Base-by-base conservation (phyloP, 2,888 invertebrate genomes). In the Pseudoips prasinana region DNA sequence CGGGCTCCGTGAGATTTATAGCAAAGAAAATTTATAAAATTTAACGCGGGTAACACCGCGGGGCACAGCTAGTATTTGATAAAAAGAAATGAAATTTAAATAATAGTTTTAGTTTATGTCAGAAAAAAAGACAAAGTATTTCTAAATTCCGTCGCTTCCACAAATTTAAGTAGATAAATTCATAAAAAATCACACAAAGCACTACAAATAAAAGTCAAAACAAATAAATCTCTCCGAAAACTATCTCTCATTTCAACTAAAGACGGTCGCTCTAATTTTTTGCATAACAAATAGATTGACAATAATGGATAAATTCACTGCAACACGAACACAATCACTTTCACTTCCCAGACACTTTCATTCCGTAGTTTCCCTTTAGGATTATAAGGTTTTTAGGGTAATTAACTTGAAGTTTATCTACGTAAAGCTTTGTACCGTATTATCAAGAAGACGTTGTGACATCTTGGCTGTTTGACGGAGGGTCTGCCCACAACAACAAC, bases 401-500 rank as follows among this genome's bases (percentile, higher is more conserved):
- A 14, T 14, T 14, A n/a, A n/a, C n/a, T n/a, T n/a, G n/a, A n/a
- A n/a, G n/a, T n/a, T n/a, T n/a, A n/a, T n/a, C n/a, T n/a, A n/a
- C n/a, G 6, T 18, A 5, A 18, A 18, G 6, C 6, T 18, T 17
- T 28, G 39, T 85, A 87, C 86, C 86, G 74, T 81, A 44, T 60
- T 62, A 37, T 64, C 53, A 40, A 54, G 39, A 10, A 69, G 58
- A 71, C 84, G 87, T 81, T 66, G 75, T 70, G 74, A 67, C 87
- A 88, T 88, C 80, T 77, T 74, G 81, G 65, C 50, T 39, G 63
- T 60, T 69, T 74, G 72, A 58, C 64, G 59, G 70, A 66, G 53
- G 80, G 62, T 81, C 75, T 73, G 64, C 46, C 46, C 38, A 25
- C 10, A 33, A 41, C 58, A 64, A 55, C 50, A 54, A 56, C 52